A percentile compares a stretch with the other conserved stretches of the same genome.
Evolutionary conservation across 2,797 vertebrate species (phyloP).

Genomic region (Pangasius sanitwongsei): DNA sequence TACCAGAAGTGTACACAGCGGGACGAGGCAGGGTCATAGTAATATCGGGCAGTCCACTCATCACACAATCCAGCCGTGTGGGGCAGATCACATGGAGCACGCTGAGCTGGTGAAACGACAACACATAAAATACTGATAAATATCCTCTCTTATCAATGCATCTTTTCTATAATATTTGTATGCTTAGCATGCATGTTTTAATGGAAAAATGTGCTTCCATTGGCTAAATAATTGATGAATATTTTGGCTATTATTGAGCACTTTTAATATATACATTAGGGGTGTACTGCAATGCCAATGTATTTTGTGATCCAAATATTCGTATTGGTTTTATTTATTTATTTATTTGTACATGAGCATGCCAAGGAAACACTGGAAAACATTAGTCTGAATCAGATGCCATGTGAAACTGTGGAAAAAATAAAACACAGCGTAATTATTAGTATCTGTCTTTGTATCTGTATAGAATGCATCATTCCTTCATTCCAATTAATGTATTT

Average conservation of each 20-base stretch:
- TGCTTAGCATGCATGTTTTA: neutral
- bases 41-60: constrained; percentile 84
- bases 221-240: neutral
- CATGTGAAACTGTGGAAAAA: no score
- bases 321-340: neutral
- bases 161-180: neutral
- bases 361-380: neutral
- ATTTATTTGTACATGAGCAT: neutral
- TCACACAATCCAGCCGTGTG: constrained; percentile 82
- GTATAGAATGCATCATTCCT: neutral
- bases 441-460: neutral
- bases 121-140: neutral
- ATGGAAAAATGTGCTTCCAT: neutral
- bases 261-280: neutral
- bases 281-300: neutral
- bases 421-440: no score
- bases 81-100: constrained; percentile 82
- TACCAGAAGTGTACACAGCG: constrained; percentile 93
- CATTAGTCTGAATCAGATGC: no score
- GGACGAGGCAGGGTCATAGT: constrained; percentile 79
- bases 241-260: neutral
- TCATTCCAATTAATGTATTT: no score
- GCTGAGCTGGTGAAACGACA: constrained; percentile 65
- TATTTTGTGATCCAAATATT: neutral
- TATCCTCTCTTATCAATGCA: neutral